These are phyloP conservation scores for Camponotus vicinus DNA, from an alignment of 1,140 invertebrate genomes.

Conservation along the genomic window DNA sequence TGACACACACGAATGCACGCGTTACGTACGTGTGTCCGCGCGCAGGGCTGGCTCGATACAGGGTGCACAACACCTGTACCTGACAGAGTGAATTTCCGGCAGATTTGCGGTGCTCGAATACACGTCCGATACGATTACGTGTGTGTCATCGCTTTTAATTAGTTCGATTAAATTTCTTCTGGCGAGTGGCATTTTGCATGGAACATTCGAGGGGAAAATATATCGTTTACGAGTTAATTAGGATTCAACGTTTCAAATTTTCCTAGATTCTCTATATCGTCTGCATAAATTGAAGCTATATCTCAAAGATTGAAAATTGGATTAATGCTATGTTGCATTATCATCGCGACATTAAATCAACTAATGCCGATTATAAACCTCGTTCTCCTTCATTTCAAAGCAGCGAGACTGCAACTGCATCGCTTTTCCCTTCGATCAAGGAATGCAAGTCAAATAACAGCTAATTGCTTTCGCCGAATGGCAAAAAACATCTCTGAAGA, in stretches of 20 bases:
- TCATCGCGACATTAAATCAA: neutral
- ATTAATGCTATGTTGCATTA: neutral
- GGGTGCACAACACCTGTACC: conserved; percentile 54
- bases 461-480: conserved; percentile 10
- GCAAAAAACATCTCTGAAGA: conserved; percentile 20
- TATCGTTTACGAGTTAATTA: neutral
- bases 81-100: conserved; percentile 57
- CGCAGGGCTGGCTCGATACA: conserved; percentile 53
- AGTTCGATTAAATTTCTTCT: conserved; percentile 39
- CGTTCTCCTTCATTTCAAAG: neutral
- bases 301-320: neutral
- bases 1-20: neutral
- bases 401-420: neutral
- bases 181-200: neutral
- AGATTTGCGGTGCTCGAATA: conserved; percentile 40
- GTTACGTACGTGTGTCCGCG: conserved; percentile 13
- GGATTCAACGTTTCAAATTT: neutral
- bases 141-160: conserved; percentile 52
- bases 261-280: neutral
- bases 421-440: neutral
- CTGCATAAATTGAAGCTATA: neutral
- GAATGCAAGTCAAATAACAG: conserved; percentile 28
- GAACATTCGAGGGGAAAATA: neutral
- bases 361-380: neutral
- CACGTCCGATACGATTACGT: conserved; percentile 19